Conservation (phyloP, 1,140 invertebrate species). For the Galleria mellonella region DNA sequence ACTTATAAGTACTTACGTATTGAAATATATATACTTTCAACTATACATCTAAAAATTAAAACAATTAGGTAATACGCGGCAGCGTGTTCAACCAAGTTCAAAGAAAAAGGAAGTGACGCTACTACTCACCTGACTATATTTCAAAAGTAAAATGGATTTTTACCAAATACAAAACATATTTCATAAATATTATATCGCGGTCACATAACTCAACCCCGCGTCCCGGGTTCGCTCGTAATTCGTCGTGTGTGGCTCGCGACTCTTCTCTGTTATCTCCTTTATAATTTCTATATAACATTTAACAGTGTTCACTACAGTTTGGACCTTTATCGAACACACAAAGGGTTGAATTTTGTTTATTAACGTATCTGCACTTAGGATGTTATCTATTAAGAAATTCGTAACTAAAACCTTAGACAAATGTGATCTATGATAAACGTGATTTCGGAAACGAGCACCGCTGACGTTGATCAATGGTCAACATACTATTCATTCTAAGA, state of each 20-base stretch:
- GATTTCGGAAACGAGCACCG: slow-evolving; percentile 62
- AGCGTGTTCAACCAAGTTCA: too few species aligned
- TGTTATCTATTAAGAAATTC: slow-evolving; percentile 2
- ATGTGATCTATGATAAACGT: slow-evolving; percentile 69
- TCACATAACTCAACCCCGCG: slow-evolving; percentile 48
- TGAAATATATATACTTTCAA: too few species aligned
- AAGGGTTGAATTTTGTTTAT: slow-evolving; percentile 14
- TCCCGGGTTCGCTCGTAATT: slow-evolving; percentile 50
- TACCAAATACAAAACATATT: slow-evolving; percentile 35
- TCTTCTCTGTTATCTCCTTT: slow-evolving; percentile 34
- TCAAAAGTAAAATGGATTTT: slow-evolving; percentile 26
- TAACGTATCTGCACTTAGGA: neutral
- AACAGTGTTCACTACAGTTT: slow-evolving; percentile 11
- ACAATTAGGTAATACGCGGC: too few species aligned
- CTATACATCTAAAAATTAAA: too few species aligned
- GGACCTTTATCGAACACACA: slow-evolving; percentile 10
- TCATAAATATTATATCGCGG: slow-evolving; percentile 52
- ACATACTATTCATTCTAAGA: slow-evolving; percentile 52
- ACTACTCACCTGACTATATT: neutral
- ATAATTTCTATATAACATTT: slow-evolving; percentile 22
- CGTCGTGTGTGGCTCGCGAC: slow-evolving; percentile 65
- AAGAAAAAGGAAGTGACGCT: too few species aligned
- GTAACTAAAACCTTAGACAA: slow-evolving; percentile 59
- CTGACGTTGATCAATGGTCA: slow-evolving; percentile 51
- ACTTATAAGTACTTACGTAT: too few species aligned